A percentile compares a stretch with the other conserved stretches of the same genome.
These are phyloP conservation scores for Pedetes capensis DNA, from an alignment of 2,113 vertebrate genomes.

Conservation along the genomic window DNA sequence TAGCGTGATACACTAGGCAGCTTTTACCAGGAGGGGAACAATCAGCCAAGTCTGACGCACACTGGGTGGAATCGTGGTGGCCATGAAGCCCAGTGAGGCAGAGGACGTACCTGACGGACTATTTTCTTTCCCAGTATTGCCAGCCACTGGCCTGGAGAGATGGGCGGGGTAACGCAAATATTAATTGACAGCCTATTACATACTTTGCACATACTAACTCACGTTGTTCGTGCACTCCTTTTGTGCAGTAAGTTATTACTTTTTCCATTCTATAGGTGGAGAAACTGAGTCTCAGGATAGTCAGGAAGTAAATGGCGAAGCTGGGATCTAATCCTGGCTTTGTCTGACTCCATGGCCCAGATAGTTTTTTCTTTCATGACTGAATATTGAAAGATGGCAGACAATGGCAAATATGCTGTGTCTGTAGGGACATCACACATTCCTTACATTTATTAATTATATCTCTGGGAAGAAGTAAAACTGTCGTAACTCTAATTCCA, in stretches of 20 bases:
- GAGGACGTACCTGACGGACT: neutral
- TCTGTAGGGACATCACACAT: neutral
- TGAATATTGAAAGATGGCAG: neutral
- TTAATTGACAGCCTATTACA: neutral
- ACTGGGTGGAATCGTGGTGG: neutral
- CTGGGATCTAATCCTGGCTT: neutral
- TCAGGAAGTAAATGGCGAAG: neutral
- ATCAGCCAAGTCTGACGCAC: neutral
- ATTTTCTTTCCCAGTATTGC: neutral
- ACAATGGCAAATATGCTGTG: neutral
- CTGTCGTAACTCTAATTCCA: neutral
- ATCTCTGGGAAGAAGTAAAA: neutral
- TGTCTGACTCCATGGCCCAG: neutral
- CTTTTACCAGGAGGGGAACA: neutral
- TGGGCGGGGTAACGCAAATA: neutral
- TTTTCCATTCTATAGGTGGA: neutral
- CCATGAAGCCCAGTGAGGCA: neutral
- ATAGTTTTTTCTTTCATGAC: neutral
- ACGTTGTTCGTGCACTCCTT: neutral
- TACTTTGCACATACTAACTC: neutral
- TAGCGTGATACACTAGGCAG: neutral
- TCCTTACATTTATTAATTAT: neutral
- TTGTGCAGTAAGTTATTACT: too few relatives aligned
- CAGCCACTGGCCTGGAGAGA: neutral
- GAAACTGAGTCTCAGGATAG: neutral